Evolutionary conservation across 1,140 invertebrate species (phyloP).

Genomic region (Philotrypesis tridentata): DNA sequence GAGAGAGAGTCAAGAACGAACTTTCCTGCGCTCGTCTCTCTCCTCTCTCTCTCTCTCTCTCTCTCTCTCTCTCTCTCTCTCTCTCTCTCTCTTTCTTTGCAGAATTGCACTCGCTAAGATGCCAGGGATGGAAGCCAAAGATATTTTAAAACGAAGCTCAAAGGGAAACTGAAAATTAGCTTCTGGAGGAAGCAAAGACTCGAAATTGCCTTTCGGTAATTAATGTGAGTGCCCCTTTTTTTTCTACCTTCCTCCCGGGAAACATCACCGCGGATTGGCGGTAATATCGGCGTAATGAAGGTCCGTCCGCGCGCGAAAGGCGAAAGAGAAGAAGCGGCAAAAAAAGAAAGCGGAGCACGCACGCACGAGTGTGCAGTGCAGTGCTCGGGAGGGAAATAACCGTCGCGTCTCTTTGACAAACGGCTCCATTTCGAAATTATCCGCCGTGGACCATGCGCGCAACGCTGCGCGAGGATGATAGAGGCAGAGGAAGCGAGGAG

Average conservation of each 20-base stretch:
- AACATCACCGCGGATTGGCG: too few relatives aligned
- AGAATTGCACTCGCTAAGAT: background rate
- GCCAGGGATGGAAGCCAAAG: background rate
- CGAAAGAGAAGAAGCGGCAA: background rate
- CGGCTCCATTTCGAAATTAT: slow-evolving; percentile 1
- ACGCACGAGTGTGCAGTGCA: too few relatives aligned
- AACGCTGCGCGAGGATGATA: too few relatives aligned
- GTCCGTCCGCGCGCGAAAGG: too few relatives aligned
- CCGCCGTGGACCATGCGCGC: too few relatives aligned
- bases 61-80: background rate
- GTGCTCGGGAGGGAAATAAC: too few relatives aligned
- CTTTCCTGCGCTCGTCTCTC: background rate
- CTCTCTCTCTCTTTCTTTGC: background rate
- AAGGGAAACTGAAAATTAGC: slow-evolving; percentile 29
- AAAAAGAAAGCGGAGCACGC: background rate
- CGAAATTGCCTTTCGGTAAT: slow-evolving; percentile 17
- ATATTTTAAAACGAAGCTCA: slow-evolving; percentile 14
- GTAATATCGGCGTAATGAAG: too few relatives aligned
- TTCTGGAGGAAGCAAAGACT: background rate
- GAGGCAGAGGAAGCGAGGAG: too few relatives aligned
- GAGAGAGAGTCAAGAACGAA: too few relatives aligned
- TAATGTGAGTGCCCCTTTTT: background rate
- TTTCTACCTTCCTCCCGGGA: background rate
- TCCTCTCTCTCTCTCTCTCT: too few relatives aligned
- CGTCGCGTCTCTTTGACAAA: background rate